Conservation (phyloP, 1,140 invertebrate genomes). For the Delia radicum region DNA sequence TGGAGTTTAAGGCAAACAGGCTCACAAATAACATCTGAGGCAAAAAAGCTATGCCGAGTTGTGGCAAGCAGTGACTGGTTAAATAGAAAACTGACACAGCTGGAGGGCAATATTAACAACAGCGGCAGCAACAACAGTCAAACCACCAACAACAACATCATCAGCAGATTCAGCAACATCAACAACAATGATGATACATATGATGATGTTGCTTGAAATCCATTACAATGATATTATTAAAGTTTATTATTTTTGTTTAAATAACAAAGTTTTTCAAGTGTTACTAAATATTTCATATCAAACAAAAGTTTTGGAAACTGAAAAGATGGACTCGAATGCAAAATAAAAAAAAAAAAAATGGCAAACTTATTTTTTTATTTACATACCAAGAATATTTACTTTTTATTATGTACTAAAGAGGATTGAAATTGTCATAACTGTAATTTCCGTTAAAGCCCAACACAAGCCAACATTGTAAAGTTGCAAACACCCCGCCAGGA, state of each 20-base stretch:
- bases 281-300: neutral
- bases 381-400: conserved; percentile 28
- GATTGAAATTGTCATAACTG: conserved; percentile 52
- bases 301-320: neutral
- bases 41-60: conserved; percentile 26
- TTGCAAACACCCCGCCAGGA: conserved; percentile 24
- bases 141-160: conserved; percentile 28
- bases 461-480: neutral
- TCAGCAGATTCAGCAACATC: neutral
- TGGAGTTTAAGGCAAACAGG: conserved; percentile 3
- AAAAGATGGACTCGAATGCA: neutral
- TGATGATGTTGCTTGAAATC: neutral
- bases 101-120: conserved; percentile 40
- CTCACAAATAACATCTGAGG: conserved; percentile 12
- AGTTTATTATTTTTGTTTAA: too few species aligned
- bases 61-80: conserved; percentile 35
- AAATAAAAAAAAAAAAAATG: conserved; percentile 19
- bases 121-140: conserved; percentile 32
- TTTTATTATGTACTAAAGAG: neutral
- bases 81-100: conserved; percentile 44
- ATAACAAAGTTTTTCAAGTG: neutral
- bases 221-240: neutral
- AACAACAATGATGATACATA: neutral
- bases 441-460: conserved; percentile 42
- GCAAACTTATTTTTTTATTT: conserved; percentile 30